phyloP scores from a whole-genome alignment of 2,888 invertebrate genomes.

The Diplazon laetatorius region DNA sequence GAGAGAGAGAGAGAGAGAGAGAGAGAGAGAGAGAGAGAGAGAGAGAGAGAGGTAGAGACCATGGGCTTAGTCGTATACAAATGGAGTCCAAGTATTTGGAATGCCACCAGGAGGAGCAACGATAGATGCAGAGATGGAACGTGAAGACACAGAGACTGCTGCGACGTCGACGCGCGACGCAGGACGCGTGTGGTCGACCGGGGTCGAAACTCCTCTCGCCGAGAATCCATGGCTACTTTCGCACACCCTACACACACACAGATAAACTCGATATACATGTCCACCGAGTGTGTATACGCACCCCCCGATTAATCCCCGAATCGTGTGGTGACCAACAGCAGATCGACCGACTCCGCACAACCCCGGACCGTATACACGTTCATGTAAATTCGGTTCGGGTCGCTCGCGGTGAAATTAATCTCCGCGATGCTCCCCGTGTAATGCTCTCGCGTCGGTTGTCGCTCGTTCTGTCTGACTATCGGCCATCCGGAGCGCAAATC shows the following conservation, averaged over 20 bases:
- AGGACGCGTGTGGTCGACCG: constrained; percentile 51
- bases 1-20: no score
- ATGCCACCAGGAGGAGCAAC: constrained; percentile 37
- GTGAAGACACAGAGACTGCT: neutral
- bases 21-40: no score
- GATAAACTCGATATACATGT: constrained; percentile 23
- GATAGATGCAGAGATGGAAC: constrained; percentile 9
- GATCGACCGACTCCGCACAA: constrained; percentile 37
- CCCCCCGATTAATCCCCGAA: constrained; percentile 61
- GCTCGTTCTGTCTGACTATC: constrained; percentile 48
- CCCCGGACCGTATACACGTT: constrained; percentile 46
- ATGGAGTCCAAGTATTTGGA: constrained; percentile 64
- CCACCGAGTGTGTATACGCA: constrained; percentile 34
- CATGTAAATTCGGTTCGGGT: constrained; percentile 58
- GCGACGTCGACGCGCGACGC: constrained; percentile 36
- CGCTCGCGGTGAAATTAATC: constrained; percentile 62
- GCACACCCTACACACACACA: constrained; percentile 19
- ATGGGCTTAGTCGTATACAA: constrained; percentile 66
- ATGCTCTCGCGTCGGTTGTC: constrained; percentile 21
- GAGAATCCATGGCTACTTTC: constrained; percentile 48
- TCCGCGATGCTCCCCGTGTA: constrained; percentile 61
- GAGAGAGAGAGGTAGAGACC: no score
- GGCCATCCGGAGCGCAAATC: constrained; percentile 49
- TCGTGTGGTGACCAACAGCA: constrained; percentile 47
- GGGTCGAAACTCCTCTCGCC: constrained; percentile 58